phyloP scores from a whole-genome alignment of 2,113 vertebrate genomes.

The Vicugna pacos region DNA sequence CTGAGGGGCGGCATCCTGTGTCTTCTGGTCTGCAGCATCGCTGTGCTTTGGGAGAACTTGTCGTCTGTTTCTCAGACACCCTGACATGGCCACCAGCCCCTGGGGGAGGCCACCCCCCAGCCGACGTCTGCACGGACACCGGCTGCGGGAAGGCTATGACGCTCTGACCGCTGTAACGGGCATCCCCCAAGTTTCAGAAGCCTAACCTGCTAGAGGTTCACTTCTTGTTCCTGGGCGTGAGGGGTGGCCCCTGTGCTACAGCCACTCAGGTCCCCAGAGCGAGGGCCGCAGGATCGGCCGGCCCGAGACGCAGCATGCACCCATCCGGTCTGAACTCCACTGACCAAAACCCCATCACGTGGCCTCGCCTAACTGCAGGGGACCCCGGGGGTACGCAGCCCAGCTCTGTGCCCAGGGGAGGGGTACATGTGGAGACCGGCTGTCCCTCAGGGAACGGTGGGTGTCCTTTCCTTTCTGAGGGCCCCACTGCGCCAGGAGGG shows the following conservation, averaged over 20 bases:
- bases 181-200: background rate
- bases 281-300: background rate
- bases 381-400: fast-evolving
- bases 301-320: fast-evolving
- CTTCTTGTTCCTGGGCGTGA: background rate
- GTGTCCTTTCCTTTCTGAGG: constrained; percentile 64
- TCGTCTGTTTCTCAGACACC: background rate
- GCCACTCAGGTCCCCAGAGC: fast-evolving
- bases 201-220: fast-evolving
- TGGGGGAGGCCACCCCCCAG: background rate
- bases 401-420: background rate
- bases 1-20: constrained; percentile 43
- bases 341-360: background rate
- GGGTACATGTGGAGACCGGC: background rate
- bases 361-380: background rate
- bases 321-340: fast-evolving
- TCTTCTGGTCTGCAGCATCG: background rate
- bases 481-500: constrained; percentile 20
- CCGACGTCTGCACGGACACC: constrained; percentile 59
- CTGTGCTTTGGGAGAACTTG: background rate
- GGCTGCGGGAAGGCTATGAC: background rate
- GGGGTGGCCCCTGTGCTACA: fast-evolving
- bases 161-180: fast-evolving
- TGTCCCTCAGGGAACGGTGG: constrained; percentile 53
- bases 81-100: background rate